A percentile compares a stretch with the other conserved stretches of the same genome.
These are phyloP conservation scores for Cavia aperea DNA, from an alignment of 2,113 vertebrate genomes.

Conservation along the genomic window DNA sequence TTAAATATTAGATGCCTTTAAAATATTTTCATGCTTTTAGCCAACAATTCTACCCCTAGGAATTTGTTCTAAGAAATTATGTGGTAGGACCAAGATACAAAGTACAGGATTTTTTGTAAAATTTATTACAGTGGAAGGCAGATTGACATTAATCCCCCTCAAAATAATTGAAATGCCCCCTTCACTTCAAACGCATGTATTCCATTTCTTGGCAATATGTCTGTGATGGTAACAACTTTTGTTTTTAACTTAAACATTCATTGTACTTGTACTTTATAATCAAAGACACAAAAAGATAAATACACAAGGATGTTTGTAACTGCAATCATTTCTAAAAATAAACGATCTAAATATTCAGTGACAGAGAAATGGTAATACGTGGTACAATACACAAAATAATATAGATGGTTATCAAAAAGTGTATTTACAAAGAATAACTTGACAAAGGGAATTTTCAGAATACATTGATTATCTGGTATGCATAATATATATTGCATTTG, in stretches of 20 bases:
- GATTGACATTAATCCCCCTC: background rate
- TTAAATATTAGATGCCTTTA: slow-evolving; percentile 8
- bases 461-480: background rate
- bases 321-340: slow-evolving; percentile 21
- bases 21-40: slow-evolving; percentile 9
- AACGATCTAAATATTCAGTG: slow-evolving; percentile 39
- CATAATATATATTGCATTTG: background rate
- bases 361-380: slow-evolving; percentile 13
- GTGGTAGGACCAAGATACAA: background rate
- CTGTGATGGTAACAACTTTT: background rate
- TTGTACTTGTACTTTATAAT: background rate
- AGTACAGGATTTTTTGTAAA: background rate
- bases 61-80: slow-evolving; percentile 22
- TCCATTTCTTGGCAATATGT: background rate
- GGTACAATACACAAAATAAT: background rate
- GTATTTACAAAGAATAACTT: slow-evolving; percentile 21
- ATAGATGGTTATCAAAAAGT: background rate
- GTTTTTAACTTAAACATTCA: background rate
- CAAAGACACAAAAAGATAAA: slow-evolving; percentile 9
- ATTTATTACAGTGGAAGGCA: background rate
- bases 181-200: background rate
- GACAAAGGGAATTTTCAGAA: slow-evolving; percentile 9
- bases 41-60: background rate
- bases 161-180: background rate
- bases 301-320: background rate